Evolutionary conservation across 2,797 vertebrate species (phyloP).

Genomic region (Galago senegalensis): DNA sequence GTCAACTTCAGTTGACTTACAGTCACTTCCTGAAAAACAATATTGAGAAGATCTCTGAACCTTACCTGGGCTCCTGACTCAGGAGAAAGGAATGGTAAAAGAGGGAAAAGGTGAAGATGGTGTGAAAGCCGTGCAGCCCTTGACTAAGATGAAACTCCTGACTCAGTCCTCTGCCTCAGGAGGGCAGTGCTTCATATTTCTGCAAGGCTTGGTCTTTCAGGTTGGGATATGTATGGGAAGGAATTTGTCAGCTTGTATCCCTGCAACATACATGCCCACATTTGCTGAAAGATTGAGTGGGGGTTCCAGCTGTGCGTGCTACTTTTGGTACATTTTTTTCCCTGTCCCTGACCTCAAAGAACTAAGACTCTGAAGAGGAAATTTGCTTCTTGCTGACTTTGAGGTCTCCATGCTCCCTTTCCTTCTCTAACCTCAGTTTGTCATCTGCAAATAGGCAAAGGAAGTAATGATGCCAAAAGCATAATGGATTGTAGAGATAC

Average conservation of each 20-base stretch:
- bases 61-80: background rate
- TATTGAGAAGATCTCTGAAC: background rate
- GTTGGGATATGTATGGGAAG: background rate
- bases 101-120: background rate
- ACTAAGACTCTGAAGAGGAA: background rate
- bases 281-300: background rate
- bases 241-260: background rate
- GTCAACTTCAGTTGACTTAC: background rate
- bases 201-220: background rate
- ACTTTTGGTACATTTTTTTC: background rate
- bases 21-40: background rate
- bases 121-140: background rate
- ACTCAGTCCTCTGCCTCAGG: constrained; percentile 45
- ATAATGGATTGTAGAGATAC: background rate
- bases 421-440: background rate
- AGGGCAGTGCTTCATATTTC: background rate
- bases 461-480: background rate
- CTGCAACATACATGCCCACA: background rate
- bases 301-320: background rate
- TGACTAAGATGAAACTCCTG: constrained; percentile 14
- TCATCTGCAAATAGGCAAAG: background rate
- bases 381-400: background rate
- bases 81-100: background rate
- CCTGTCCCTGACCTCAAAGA: background rate
- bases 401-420: background rate